Evolutionary conservation across 2,888 invertebrate species (phyloP), one percentile per base, ranked within the genome.

Genomic region (Mimumesa dahlbomi): DNA sequence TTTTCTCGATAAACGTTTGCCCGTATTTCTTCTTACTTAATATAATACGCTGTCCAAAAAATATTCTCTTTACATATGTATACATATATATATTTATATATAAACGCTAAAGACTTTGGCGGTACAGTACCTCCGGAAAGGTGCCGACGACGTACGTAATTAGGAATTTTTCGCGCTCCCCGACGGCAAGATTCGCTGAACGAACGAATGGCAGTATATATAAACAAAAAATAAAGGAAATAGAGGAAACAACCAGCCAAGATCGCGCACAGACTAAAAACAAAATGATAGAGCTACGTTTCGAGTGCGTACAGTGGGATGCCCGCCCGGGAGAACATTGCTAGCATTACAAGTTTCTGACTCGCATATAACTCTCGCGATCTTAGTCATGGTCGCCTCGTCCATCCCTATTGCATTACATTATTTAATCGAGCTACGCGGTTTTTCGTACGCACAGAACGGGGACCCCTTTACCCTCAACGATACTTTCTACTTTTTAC

Each of bases 221-320:
- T n/a, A n/a, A n/a, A n/a, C n/a, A n/a, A n/a, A n/a, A n/a, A n/a
- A n/a, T n/a, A n/a, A n/a, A n/a, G n/a, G n/a, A n/a, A n/a, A n/a
- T n/a, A n/a, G n/a, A n/a, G n/a, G n/a, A n/a, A n/a, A n/a, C n/a
- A n/a, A n/a, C n/a, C n/a, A n/a, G n/a, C n/a, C n/a, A n/a, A n/a
- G n/a, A n/a, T n/a, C n/a, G n/a, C n/a, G n/a, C n/a, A n/a, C n/a
- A n/a, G n/a, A n/a, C 25, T 25, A 25, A 25, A 7, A 25, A 3
- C 25, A n/a, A n/a, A n/a, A 7, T 25, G 25, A 7, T 7, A 7
- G 25, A 25, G 25, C 3, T 25, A 3, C 25, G 25, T 25, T 3
- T 7, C 4, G 25, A 25, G 46, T 78, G 71, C 78, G 79, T 81
- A 81, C 14, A 71, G 68, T 83, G 81, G 81, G 80, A 82, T 83